Percentiles rank a stretch among this genome's conserved stretches.
phyloP scores from a whole-genome alignment of 2,797 vertebrate genomes.

The Acestrorhynchus altus region DNA sequence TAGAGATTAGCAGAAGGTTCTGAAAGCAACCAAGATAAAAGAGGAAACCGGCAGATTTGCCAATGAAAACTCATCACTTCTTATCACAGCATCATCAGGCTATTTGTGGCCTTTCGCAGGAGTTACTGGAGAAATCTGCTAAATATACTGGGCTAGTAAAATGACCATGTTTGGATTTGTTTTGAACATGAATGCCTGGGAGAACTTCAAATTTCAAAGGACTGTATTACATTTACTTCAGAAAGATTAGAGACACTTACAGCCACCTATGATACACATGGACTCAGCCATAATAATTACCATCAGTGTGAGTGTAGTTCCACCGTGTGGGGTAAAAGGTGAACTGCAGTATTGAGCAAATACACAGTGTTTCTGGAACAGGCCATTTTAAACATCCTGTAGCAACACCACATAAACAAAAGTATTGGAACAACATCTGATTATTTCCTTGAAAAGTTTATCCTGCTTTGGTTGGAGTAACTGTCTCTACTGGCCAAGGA shows the following conservation, averaged over 20 bases:
- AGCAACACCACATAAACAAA: no score
- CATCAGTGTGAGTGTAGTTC: not conserved
- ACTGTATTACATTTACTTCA: not conserved
- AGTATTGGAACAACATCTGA: no score
- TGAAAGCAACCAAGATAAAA: not conserved
- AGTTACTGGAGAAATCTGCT: slow-evolving; percentile 5
- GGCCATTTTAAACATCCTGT: no score
- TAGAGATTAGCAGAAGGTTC: slow-evolving; percentile 4
- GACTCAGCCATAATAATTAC: not conserved
- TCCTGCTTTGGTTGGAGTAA: no score
- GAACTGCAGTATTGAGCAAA: not conserved
- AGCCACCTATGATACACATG: not conserved
- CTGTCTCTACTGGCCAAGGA: no score
- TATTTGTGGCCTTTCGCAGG: slow-evolving; percentile 19
- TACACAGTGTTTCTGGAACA: no score
- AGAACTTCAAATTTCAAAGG: not conserved
- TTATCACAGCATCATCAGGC: slow-evolving; percentile 13
- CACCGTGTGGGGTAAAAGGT: slow-evolving; percentile 1
- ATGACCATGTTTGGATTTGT: not conserved
- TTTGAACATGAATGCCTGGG: slow-evolving; percentile 4
- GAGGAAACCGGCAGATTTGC: slow-evolving; percentile 9
- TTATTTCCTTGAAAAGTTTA: no score
- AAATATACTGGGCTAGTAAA: not conserved
- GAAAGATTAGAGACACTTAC: not conserved
- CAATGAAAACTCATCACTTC: slow-evolving; percentile 27